A percentile compares a stretch with the other conserved stretches of the same genome.
These are phyloP conservation scores for Temnothorax nylanderi DNA, from an alignment of 1,140 invertebrate species.

Conservation along the genomic window DNA sequence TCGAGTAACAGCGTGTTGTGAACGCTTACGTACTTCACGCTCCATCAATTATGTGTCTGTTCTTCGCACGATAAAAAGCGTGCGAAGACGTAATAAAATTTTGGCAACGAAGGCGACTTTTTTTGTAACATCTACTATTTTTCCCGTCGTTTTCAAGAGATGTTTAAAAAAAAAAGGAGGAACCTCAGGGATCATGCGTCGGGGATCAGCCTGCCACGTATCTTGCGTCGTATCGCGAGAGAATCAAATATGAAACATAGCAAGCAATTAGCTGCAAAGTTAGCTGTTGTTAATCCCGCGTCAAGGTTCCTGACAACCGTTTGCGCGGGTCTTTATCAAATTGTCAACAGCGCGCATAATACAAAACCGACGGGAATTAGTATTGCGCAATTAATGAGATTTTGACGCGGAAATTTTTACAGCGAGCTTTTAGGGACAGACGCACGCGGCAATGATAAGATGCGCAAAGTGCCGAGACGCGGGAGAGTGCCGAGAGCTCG, in stretches of 20 bases:
- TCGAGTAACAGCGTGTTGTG: background rate
- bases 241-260: background rate
- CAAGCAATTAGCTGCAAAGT: background rate
- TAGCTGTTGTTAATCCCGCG: slow-evolving; percentile 6
- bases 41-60: slow-evolving; percentile 1
- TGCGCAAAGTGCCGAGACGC: background rate
- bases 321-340: slow-evolving; percentile 41
- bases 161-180: background rate
- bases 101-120: background rate
- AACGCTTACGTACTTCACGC: background rate
- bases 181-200: background rate
- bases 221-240: background rate
- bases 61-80: background rate
- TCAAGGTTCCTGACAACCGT: slow-evolving; percentile 3
- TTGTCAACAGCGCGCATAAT: slow-evolving; percentile 29
- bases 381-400: background rate
- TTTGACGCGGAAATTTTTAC: slow-evolving; percentile 45
- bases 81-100: slow-evolving; percentile 31
- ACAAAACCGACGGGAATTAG: background rate
- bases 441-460: slow-evolving; percentile 35
- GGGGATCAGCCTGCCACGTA: background rate
- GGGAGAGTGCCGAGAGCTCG: background rate
- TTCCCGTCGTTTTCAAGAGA: slow-evolving; percentile 6
- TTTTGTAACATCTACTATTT: background rate
- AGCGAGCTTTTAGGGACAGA: slow-evolving; percentile 52